Conservation (phyloP, 2,797 vertebrate genomes). For the Channa striata region DNA sequence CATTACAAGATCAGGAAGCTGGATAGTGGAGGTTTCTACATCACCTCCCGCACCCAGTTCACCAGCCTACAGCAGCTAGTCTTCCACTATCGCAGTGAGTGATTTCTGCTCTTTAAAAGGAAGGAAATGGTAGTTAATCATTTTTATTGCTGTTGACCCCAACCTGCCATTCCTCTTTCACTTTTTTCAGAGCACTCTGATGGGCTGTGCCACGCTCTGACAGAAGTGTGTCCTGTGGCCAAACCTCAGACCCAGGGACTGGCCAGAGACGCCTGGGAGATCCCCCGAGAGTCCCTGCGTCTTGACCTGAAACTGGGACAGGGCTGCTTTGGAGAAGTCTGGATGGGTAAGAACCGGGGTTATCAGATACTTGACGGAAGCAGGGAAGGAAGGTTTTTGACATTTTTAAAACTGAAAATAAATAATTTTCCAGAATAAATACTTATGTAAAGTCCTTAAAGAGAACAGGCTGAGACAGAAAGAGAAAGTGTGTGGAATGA, state of each 20-base stretch:
- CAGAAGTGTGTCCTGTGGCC: constrained; percentile 92
- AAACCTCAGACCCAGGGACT: constrained; percentile 98
- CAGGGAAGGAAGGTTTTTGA: too few species aligned
- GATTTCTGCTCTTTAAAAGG: background rate
- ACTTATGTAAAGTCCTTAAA: too few species aligned
- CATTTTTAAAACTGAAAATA: too few species aligned
- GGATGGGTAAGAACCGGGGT: constrained; percentile 92
- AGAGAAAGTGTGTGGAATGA: too few species aligned
- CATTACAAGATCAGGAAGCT: constrained; percentile 99
- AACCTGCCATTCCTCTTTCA: background rate
- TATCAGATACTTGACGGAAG: too few species aligned
- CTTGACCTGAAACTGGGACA: constrained; percentile 97
- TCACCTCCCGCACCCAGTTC: constrained; percentile 97
- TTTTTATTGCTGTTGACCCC: background rate
- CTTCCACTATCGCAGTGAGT: constrained; percentile 96
- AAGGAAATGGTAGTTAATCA: background rate
- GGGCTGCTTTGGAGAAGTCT: constrained; percentile 98
- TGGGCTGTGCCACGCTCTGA: constrained; percentile 93
- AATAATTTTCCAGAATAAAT: too few species aligned
- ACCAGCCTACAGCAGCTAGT: constrained; percentile 96
- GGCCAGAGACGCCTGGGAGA: constrained; percentile 97
- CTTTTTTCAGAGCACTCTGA: constrained; percentile 90
- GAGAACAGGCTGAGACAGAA: too few species aligned
- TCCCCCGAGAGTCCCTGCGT: constrained; percentile 92
- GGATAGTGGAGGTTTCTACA: constrained; percentile 97